Conservation (phyloP, 2,797 vertebrate species). For the Helarctos malayanus region DNA sequence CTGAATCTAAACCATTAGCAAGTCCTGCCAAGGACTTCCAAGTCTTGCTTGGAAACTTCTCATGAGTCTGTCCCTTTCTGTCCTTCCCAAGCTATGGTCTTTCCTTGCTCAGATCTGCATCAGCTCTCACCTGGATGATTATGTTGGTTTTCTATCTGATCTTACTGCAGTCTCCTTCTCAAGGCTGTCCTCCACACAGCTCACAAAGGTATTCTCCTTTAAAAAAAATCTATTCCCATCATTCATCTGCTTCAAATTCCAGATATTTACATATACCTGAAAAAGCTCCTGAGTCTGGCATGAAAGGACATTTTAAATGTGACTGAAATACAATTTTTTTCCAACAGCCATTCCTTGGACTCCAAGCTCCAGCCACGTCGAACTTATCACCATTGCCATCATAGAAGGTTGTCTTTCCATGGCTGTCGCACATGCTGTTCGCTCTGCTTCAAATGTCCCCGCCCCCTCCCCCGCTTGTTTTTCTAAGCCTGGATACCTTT, state of each 20-base stretch:
- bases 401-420: background rate
- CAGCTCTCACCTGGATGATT: background rate
- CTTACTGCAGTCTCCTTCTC: background rate
- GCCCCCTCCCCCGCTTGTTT: background rate
- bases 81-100: background rate
- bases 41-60: slow-evolving; percentile 10
- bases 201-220: background rate
- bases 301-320: slow-evolving; percentile 31
- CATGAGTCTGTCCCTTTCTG: background rate
- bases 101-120: background rate
- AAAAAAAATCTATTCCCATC: background rate
- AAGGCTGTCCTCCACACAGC: background rate
- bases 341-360: background rate
- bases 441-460: background rate
- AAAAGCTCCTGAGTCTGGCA: background rate
- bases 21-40: background rate
- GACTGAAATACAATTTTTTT: background rate
- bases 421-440: background rate
- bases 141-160: background rate
- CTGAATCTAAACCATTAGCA: background rate
- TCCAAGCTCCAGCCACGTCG: background rate
- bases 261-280: background rate
- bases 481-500: background rate
- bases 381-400: background rate
- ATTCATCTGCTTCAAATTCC: background rate